Percentiles rank a stretch among this genome's conserved stretches.
phyloP scores from a whole-genome alignment of 2,888 invertebrate species.

The Keiferia lycopersicella region DNA sequence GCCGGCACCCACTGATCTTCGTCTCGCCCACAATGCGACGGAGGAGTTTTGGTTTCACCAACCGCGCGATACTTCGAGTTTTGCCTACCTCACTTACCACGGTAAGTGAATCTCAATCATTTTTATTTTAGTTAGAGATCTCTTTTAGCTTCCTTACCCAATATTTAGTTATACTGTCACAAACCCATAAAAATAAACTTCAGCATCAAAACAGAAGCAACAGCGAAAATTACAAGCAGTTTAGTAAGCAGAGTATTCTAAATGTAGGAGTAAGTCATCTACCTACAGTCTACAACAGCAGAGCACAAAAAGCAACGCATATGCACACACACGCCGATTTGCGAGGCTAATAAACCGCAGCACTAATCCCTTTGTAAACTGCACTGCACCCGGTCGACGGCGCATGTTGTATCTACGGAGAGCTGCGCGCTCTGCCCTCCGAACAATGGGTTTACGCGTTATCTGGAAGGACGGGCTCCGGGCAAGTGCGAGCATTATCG shows the following conservation, averaged over 20 bases:
- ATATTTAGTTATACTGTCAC: too few species aligned
- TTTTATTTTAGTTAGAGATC: too few species aligned
- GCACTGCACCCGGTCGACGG: not conserved
- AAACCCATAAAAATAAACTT: too few species aligned
- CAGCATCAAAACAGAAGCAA: too few species aligned
- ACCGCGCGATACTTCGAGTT: too few species aligned
- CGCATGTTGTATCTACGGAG: not conserved
- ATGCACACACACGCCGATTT: not conserved
- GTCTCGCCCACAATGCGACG: too few species aligned
- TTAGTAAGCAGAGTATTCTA: not conserved
- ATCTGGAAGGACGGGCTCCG: constrained; percentile 52
- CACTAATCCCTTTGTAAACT: constrained; percentile 20
- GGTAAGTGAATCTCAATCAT: too few species aligned
- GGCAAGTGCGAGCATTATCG: constrained; percentile 53
- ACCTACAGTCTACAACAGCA: not conserved
- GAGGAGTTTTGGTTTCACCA: too few species aligned
- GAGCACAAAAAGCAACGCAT: constrained; percentile 5
- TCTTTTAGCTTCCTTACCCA: too few species aligned
- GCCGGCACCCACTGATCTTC: too few species aligned
- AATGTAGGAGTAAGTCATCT: too few species aligned
- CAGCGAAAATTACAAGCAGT: not conserved
- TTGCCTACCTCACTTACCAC: too few species aligned
- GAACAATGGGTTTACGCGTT: constrained; percentile 48
- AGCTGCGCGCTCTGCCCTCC: not conserved
- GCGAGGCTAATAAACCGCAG: constrained; percentile 14